A percentile compares a stretch with the other conserved stretches of the same genome.
Evolutionary conservation across 1,140 invertebrate species (phyloP).

Genomic region (Diabrotica undecimpunctata): DNA sequence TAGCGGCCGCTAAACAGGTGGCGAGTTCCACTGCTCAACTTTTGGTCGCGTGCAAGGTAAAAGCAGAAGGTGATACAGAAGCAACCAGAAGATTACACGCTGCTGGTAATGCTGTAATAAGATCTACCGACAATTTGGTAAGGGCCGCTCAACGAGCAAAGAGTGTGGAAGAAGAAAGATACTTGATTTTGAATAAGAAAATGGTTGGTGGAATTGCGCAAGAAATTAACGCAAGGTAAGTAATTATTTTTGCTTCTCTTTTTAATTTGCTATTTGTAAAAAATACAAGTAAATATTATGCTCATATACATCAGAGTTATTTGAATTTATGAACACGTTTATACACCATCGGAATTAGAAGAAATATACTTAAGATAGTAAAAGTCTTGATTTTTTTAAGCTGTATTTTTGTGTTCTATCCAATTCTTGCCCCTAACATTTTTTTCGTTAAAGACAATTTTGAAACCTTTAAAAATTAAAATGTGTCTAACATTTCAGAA

Average conservation of each 20-base stretch:
- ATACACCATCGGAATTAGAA: conserved; percentile 20
- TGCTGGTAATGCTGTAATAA: conserved; percentile 95
- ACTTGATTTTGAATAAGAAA: conserved; percentile 80
- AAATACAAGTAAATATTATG: background rate
- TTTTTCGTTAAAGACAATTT: too few relatives aligned
- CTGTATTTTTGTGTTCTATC: too few relatives aligned
- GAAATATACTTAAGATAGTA: too few relatives aligned
- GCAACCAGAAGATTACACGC: conserved; percentile 89
- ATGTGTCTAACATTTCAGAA: too few relatives aligned
- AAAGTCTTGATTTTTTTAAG: too few relatives aligned
- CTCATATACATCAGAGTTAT: background rate
- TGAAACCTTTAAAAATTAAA: too few relatives aligned
- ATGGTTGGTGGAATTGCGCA: conserved; percentile 94
- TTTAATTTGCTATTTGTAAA: too few relatives aligned
- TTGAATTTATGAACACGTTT: too few relatives aligned
- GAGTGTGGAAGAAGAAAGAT: conserved; percentile 80
- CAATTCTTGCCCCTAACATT: too few relatives aligned
- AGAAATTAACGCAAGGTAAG: conserved; percentile 72
- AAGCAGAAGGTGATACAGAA: conserved; percentile 92
- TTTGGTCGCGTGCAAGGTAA: conserved; percentile 95
- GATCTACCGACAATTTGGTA: conserved; percentile 96
- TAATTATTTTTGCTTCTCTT: background rate
- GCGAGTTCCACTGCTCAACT: conserved; percentile 95
- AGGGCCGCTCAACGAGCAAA: conserved; percentile 90
- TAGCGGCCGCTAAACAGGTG: conserved; percentile 95